Evolutionary conservation across 2,888 invertebrate genomes (phyloP).

Genomic region (Sisyra nigra): DNA sequence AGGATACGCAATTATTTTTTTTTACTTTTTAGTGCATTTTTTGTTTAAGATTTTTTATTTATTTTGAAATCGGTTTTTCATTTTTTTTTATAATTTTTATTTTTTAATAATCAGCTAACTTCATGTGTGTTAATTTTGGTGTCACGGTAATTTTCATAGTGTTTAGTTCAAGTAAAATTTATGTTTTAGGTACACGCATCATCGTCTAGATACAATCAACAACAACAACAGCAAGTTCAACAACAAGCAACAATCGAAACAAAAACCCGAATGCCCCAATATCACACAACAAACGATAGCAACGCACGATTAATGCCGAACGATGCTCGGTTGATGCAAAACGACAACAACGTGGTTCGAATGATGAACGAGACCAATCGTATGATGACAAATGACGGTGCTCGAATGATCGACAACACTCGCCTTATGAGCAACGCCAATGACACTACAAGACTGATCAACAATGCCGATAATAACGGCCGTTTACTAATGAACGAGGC

Average conservation of each 20-base stretch:
- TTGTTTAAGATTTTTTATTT: no score
- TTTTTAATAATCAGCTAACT: no score
- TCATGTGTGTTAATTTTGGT: no score
- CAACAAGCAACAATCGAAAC: conserved; percentile 13
- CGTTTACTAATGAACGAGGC: conserved; percentile 15
- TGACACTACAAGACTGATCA: conserved; percentile 11
- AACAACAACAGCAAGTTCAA: conserved; percentile 12
- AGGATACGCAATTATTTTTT: no score
- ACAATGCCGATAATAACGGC: conserved; percentile 20
- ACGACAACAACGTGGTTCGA: conserved; percentile 9
- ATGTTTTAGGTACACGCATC: conserved; percentile 21
- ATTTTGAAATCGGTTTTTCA: no score
- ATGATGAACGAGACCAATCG: conserved; percentile 14
- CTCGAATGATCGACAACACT: conserved; percentile 19
- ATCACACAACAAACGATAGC: conserved; percentile 20
- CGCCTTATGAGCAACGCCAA: conserved; percentile 18
- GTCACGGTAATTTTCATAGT: no score
- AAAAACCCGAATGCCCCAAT: conserved; percentile 22
- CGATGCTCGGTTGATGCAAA: conserved; percentile 11
- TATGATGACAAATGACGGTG: conserved; percentile 16
- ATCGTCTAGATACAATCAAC: conserved; percentile 21
- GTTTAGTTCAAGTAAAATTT: neutral
- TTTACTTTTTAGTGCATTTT: no score
- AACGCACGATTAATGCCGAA: conserved; percentile 19
- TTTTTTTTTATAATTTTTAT: no score